phyloP scores from a whole-genome alignment of 2,113 vertebrate genomes.

The Lasiurus cinereus region DNA sequence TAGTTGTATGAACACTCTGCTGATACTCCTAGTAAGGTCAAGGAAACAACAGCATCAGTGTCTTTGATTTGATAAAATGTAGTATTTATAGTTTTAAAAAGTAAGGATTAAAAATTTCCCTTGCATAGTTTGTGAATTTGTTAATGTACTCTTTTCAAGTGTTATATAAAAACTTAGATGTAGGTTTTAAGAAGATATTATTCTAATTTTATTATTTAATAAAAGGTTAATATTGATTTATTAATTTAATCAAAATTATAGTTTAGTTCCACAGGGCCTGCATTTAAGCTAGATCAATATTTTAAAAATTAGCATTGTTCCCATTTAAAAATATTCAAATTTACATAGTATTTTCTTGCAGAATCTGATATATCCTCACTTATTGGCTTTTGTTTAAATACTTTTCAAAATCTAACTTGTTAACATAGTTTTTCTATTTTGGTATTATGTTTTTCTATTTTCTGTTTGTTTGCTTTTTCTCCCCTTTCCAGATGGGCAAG shows the following conservation, averaged over 20 bases:
- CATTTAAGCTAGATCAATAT: constrained; percentile 21
- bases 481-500: neutral
- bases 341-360: neutral
- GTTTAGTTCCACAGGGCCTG: neutral
- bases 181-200: constrained; percentile 42
- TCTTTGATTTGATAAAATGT: constrained; percentile 44
- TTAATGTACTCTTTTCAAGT: neutral
- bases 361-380: neutral
- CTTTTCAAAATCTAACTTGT: neutral
- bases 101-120: constrained; percentile 36
- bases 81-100: neutral
- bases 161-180: constrained; percentile 26
- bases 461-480: neutral
- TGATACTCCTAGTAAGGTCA: constrained; percentile 26
- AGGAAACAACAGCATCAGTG: neutral
- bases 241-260: constrained; percentile 22
- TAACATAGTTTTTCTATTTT: neutral
- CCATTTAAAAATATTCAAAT: neutral
- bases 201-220: constrained; percentile 31
- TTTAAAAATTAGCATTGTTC: neutral
- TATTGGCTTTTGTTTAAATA: constrained; percentile 1
- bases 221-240: constrained; percentile 24
- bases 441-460: neutral
- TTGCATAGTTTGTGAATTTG: neutral
- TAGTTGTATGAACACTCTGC: neutral